Evolutionary conservation across 30 jellyfish, hydroid and myxozoan species (phyloP), one percentile per base, ranked within the genome.

Genomic region (Phacellophora camtschatica): DNA sequence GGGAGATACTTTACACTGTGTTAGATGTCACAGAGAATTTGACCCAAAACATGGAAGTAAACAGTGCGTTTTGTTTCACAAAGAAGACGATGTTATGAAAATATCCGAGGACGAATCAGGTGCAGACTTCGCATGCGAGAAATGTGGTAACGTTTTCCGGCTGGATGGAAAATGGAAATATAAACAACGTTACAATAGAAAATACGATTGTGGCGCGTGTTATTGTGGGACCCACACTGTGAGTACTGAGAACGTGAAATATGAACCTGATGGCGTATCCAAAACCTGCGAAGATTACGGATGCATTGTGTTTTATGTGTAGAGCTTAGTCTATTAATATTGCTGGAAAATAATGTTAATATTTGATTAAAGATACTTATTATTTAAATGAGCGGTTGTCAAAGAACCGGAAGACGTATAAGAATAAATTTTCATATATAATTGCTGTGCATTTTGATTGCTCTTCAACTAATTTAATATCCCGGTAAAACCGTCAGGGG

Each of bases 1-100:
- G 29, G 97, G 88, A 9, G 91, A 80, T 31, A 88, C 97, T 5
- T 31, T 73, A 48, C 97, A 88, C 71, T 88, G 97, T 77, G 95
- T 88, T 15, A 56, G 97, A 45, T 88, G 97, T 46, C 97, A 88
- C 43, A 71, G 65, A 28, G 97, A 88, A 36, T 88, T 55, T 53
- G 97, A 88, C 84, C 88, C 90, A 6, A 80, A 67, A 36, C 87
- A 80, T 57, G 97, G 95, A 5, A 78, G 53, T 42, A 65, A 65
- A 35, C 48, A 73, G 11, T 88, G 97, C 22, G 77, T 29, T 11
- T 59, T 88, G 24, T 68, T 31, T 13, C 97, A 88, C 48, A 33
- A 35, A 37, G 86, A 81, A 42, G 56, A 54, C 0, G 91, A 82
- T 53, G 97, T 88, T 10, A 71, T 73, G 76, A 53, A 65, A 39